Evolutionary conservation across 2,888 invertebrate genomes (phyloP).

Genomic region (Napeogenes inachia): DNA sequence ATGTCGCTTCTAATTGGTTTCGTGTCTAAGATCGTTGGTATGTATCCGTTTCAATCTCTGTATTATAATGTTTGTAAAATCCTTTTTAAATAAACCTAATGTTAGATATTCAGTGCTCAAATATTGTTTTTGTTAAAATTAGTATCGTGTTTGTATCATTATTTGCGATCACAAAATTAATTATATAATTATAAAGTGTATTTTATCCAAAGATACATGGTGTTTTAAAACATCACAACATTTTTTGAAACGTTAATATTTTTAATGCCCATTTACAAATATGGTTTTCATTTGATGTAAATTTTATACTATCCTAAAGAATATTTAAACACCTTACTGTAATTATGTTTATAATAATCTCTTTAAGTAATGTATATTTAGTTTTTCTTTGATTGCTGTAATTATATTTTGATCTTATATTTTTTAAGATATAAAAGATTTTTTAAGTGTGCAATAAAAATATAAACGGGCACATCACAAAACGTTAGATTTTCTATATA

Average conservation of each 20-base stretch:
- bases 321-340: too few species aligned
- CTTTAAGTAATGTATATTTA: too few species aligned
- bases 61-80: constrained; percentile 30
- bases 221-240: constrained; percentile 59
- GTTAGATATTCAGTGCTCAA: constrained; percentile 64
- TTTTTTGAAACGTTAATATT: constrained; percentile 56
- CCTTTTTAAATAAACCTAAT: constrained; percentile 30
- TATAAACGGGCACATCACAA: constrained; percentile 58
- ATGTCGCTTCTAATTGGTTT: constrained; percentile 30
- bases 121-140: constrained; percentile 60
- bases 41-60: constrained; percentile 25
- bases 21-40: constrained; percentile 17
- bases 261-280: constrained; percentile 43
- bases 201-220: constrained; percentile 51
- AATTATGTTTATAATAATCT: too few species aligned
- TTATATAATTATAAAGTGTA: constrained; percentile 36
- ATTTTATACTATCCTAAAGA: background rate
- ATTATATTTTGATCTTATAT: background rate
- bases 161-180: constrained; percentile 36
- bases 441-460: constrained; percentile 59
- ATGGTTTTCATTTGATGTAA: background rate
- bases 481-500: constrained; percentile 71
- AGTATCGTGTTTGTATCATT: constrained; percentile 30
- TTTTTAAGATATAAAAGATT: too few species aligned
- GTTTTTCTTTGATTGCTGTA: background rate